Conservation (phyloP, 37 sponge, comb jelly and placozoan species). For the Aplysina aerophoba region DNA sequence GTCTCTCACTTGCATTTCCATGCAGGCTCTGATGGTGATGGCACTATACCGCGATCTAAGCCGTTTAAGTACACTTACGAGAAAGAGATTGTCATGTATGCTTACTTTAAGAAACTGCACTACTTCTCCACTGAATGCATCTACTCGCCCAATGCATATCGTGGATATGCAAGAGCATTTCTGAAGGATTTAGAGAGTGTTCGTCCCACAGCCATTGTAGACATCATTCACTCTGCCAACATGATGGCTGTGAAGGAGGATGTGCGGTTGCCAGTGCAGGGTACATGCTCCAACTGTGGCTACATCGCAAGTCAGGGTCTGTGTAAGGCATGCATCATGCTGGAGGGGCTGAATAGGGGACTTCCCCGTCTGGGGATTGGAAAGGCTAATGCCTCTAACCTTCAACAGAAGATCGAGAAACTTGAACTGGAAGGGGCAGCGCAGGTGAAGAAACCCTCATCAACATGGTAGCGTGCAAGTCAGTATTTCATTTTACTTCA, state of each 20-base stretch:
- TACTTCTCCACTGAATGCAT: slow-evolving; percentile 99
- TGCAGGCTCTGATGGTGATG: slow-evolving; percentile 68
- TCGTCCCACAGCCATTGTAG: slow-evolving; percentile 86
- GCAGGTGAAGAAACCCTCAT: too few relatives aligned
- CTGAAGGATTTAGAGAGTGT: slow-evolving; percentile 93
- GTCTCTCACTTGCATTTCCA: too few relatives aligned
- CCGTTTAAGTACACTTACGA: slow-evolving; percentile 99
- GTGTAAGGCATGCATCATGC: slow-evolving; percentile 96
- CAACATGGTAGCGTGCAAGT: too few relatives aligned
- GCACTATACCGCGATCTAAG: slow-evolving; percentile 88
- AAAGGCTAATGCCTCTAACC: slow-evolving; percentile 69
- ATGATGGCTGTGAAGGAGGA: slow-evolving; percentile 78
- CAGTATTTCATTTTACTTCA: too few relatives aligned
- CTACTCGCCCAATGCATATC: slow-evolving; percentile 98
- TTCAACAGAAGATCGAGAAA: slow-evolving; percentile 53
- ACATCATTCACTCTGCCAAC: slow-evolving; percentile 95
- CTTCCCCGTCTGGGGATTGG: slow-evolving; percentile 90
- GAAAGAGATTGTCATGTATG: slow-evolving; percentile 99
- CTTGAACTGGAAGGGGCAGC: background rate
- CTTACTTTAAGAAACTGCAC: slow-evolving; percentile 96
- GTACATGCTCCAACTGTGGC: slow-evolving; percentile 83
- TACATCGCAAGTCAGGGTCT: slow-evolving; percentile 95
- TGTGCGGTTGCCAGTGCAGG: slow-evolving; percentile 90
- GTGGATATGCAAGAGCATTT: slow-evolving; percentile 91
- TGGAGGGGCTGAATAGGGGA: slow-evolving; percentile 94